Base-by-base conservation (phyloP, 2,797 vertebrate genomes). In the Falco rusticolus region DNA sequence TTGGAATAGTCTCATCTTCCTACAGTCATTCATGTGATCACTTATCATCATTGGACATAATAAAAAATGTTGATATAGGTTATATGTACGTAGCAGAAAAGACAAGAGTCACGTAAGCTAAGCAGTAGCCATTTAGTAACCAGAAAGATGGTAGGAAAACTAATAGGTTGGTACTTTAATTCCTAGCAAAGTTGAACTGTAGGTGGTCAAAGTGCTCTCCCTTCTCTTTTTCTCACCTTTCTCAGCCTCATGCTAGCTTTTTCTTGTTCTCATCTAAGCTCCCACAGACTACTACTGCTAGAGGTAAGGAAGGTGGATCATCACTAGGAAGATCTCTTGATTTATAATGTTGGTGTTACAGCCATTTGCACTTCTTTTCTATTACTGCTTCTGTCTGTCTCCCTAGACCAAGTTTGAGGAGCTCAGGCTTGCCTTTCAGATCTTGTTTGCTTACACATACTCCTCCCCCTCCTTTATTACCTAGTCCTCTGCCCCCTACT, bases 391-490 rank as follows among this genome's bases (percentile, higher is more conserved):
- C 28, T 92, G 12, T 70, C 29, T 89, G 9, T 37, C 53, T 50
- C 10, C 13, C 26, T 83, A 19, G 31, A 80, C 9, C 13, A 61
- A 29, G 5, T 39, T 10, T 50, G 26, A 80, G 17, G 29, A 20
- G 48, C 47, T 74, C 37, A 48, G n/a, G 15, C 24, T 87, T 83
- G 20, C 16, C 59, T 93, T 88, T 78, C 20, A 87, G 22, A 48
- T 22, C 5, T 33, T 64, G 16, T 43, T 90, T 80, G 8, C 6
- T 21, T 41, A 41, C 41, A 41, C 5, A 41, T 13, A 41, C 5
- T 9, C 3, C 3, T 2, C 8, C 13, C 6, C 6, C 19, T 1
- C 0, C 5, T 43, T 69, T 29, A 29, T 76, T 90, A 60, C 28
- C 22, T 59, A 80, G 10, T 31, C 50, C 39, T 6, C 7, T 76